Evolutionary conservation across 2,113 vertebrate genomes (phyloP).

Genomic region (Pseudonaja textilis): DNA sequence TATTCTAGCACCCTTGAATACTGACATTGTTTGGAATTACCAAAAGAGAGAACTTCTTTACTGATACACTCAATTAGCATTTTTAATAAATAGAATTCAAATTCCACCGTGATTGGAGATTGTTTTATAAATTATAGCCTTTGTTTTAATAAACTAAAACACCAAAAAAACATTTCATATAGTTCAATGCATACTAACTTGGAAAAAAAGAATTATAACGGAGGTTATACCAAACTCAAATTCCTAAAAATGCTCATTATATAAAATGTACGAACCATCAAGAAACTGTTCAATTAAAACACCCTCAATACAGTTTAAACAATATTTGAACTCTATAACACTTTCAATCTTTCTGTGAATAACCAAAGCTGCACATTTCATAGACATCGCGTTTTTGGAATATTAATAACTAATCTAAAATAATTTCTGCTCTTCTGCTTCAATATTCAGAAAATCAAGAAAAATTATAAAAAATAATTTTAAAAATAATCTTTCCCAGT

Average conservation of each 20-base stretch:
- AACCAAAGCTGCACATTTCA: background rate
- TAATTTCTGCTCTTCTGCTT: background rate
- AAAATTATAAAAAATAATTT: background rate
- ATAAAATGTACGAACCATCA: conserved; percentile 29
- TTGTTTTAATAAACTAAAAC: conserved; percentile 6
- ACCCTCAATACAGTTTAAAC: conserved; percentile 1
- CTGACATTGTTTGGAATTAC: background rate
- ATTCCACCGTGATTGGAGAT: background rate
- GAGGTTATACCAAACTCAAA: background rate
- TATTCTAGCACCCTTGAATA: background rate
- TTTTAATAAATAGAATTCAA: conserved; percentile 34
- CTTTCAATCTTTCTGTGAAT: conserved; percentile 2
- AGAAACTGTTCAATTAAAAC: conserved; percentile 9
- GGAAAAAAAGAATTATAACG: conserved; percentile 15
- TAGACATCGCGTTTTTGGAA: background rate
- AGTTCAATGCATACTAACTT: background rate
- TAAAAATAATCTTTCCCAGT: background rate
- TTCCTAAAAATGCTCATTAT: conserved; percentile 5
- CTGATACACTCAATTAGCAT: conserved; percentile 4
- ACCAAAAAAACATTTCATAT: background rate
- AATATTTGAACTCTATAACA: conserved; percentile 22
- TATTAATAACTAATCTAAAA: conserved; percentile 14
- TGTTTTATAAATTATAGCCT: background rate
- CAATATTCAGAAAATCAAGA: background rate
- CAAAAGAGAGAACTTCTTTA: background rate